phyloP scores from a whole-genome alignment of 2,113 vertebrate genomes.

The Thryonomys swinderianus region DNA sequence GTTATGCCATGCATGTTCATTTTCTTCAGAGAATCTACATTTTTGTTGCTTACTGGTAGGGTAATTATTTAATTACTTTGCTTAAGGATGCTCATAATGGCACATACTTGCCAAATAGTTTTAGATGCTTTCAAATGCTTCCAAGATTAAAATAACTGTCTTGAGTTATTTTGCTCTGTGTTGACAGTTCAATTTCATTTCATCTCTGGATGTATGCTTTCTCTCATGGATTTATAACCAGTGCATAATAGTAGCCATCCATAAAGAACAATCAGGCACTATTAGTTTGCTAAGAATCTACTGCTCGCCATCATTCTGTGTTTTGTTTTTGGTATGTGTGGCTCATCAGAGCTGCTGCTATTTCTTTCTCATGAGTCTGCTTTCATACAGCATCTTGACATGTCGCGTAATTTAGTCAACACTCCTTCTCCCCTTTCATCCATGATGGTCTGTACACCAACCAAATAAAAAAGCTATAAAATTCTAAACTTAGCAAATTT shows the following conservation, averaged over 20 bases:
- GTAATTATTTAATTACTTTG: conserved; percentile 51
- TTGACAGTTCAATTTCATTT: conserved; percentile 61
- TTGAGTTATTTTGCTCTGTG: conserved; percentile 44
- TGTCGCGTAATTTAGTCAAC: conserved; percentile 65
- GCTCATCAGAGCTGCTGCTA: neutral
- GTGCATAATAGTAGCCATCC: conserved; percentile 7
- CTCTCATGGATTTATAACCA: conserved; percentile 50
- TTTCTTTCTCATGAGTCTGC: conserved; percentile 51
- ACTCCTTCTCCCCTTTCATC: conserved; percentile 48
- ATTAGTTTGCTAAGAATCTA: conserved; percentile 29
- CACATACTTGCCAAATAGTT: conserved; percentile 58
- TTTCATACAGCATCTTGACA: conserved; percentile 56
- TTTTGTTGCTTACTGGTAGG: neutral
- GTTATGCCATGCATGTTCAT: neutral
- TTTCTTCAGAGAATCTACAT: neutral
- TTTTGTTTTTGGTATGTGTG: neutral
- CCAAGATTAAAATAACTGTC: conserved; percentile 55
- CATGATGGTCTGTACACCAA: conserved; percentile 15
- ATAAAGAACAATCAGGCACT: conserved; percentile 36
- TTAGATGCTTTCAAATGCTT: conserved; percentile 61
- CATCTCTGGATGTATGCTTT: neutral
- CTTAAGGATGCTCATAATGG: neutral
- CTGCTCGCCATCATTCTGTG: neutral
- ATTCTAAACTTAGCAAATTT: neutral
- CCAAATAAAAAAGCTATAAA: conserved; percentile 43